A percentile compares a stretch with the other conserved stretches of the same genome.
Conservation (phyloP, 2,797 vertebrate genomes). For the Lophotriccus pileatus region DNA sequence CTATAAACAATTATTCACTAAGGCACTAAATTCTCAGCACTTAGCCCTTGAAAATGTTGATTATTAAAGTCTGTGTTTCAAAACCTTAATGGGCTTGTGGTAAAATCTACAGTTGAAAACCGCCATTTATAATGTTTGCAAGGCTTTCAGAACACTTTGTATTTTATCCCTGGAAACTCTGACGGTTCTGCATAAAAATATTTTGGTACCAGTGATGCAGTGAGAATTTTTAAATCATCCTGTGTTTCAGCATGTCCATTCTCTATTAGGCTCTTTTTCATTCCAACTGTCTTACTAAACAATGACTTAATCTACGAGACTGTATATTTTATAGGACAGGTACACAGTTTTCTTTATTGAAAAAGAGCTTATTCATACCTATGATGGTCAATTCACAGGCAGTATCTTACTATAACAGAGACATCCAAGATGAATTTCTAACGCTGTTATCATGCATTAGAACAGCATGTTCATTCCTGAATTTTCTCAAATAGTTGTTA, state of each 20-base stretch:
- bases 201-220: background rate
- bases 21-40: background rate
- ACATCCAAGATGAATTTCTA: background rate
- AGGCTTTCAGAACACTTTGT: conserved; percentile 31
- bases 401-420: background rate
- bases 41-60: background rate
- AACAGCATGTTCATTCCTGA: background rate
- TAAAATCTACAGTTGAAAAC: background rate
- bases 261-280: background rate
- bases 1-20: background rate
- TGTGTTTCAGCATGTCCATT: background rate
- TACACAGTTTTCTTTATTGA: background rate
- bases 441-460: background rate
- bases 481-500: background rate
- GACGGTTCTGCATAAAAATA: conserved; percentile 1
- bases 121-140: background rate
- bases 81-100: background rate
- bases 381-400: background rate
- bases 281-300: background rate
- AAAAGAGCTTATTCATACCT: background rate
- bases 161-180: background rate
- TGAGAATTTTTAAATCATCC: conserved; percentile 1
- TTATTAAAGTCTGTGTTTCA: background rate
- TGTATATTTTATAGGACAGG: background rate
- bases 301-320: background rate